phyloP scores from a whole-genome alignment of 1,140 invertebrate species.

The Streblospio benedicti region DNA sequence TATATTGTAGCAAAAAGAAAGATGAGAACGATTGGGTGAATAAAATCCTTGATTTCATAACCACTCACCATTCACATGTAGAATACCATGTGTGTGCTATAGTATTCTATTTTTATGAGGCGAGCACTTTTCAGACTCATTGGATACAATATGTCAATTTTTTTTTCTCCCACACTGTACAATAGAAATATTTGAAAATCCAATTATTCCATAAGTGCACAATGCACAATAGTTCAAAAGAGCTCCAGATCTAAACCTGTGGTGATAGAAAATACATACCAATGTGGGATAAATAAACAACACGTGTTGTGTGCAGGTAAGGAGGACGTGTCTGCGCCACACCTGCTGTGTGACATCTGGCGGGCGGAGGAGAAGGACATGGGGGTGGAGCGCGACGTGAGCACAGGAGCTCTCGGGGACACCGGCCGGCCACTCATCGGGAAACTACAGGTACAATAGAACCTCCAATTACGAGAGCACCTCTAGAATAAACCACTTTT shows the following conservation, averaged over 20 bases:
- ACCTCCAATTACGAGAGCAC: too few relatives aligned
- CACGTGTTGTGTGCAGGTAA: neutral
- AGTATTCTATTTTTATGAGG: too few relatives aligned
- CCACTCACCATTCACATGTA: too few relatives aligned
- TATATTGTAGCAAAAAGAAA: too few relatives aligned
- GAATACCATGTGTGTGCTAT: too few relatives aligned
- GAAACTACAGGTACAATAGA: slow-evolving; percentile 3
- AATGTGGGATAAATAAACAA: neutral
- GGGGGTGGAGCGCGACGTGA: slow-evolving; percentile 34
- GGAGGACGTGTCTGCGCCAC: slow-evolving; percentile 35
- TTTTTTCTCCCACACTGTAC: too few relatives aligned
- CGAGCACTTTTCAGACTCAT: too few relatives aligned
- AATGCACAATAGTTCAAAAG: neutral
- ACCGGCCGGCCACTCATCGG: neutral
- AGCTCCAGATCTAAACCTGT: neutral
- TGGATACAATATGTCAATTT: too few relatives aligned
- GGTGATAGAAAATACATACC: neutral
- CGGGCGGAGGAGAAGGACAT: slow-evolving; percentile 43
- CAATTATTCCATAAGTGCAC: neutral
- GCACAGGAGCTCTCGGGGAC: slow-evolving; percentile 39
- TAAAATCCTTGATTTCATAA: too few relatives aligned
- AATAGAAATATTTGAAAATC: too few relatives aligned
- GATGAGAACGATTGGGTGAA: too few relatives aligned
- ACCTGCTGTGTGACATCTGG: slow-evolving; percentile 47
- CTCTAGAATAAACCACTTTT: too few relatives aligned